A percentile compares a stretch with the other conserved stretches of the same genome.
These are phyloP conservation scores for Diaphora mendica DNA, from an alignment of 2,888 invertebrate species.

Conservation along the genomic window DNA sequence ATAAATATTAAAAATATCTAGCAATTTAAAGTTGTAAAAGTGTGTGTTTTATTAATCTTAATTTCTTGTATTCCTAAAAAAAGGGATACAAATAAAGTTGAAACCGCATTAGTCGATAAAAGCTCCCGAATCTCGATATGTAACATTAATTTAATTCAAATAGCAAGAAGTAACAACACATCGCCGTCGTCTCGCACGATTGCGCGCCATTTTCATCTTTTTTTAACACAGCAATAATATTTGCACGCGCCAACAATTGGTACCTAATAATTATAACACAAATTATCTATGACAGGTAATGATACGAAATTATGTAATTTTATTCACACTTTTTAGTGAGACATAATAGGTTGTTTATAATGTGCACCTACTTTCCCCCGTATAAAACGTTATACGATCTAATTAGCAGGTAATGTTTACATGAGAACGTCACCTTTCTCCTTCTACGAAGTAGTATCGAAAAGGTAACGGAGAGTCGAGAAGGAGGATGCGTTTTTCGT, in stretches of 20 bases:
- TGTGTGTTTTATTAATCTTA: background rate
- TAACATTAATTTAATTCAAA: constrained; percentile 47
- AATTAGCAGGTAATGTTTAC: background rate
- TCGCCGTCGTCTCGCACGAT: constrained; percentile 61
- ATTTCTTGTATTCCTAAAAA: background rate
- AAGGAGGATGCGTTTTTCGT: too few relatives aligned
- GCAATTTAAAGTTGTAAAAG: background rate
- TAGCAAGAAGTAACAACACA: constrained; percentile 40
- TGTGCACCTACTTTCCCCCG: constrained; percentile 24
- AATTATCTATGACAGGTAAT: constrained; percentile 49
- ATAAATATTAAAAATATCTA: too few relatives aligned
- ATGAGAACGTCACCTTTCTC: constrained; percentile 2
- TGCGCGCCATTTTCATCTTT: constrained; percentile 39
- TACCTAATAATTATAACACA: constrained; percentile 42
- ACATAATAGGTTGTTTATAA: background rate
- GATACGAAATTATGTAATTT: constrained; percentile 58
- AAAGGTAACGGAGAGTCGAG: background rate
- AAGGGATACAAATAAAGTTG: background rate
- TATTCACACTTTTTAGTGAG: constrained; percentile 42
- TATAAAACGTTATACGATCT: constrained; percentile 32
- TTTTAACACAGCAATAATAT: constrained; percentile 29
- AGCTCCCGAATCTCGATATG: constrained; percentile 57
- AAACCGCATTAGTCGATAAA: constrained; percentile 36
- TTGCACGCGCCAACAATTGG: constrained; percentile 46
- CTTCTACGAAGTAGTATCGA: background rate